A percentile compares a stretch with the other conserved stretches of the same genome.
Evolutionary conservation across 2,797 vertebrate genomes (phyloP).

Genomic region (Aratinga solstitialis): DNA sequence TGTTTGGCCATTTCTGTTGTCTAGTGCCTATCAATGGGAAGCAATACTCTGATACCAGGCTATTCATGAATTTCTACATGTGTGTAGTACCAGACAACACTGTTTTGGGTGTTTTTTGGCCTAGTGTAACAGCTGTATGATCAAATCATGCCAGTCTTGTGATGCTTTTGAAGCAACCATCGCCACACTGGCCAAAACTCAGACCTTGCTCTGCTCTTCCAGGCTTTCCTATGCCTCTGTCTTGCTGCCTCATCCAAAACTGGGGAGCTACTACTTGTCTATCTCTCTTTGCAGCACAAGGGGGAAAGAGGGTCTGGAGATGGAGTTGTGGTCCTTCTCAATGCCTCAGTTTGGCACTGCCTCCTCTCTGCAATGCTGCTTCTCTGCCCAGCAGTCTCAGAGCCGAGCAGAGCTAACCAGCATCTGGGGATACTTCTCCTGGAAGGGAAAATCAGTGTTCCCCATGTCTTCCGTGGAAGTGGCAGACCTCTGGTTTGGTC

Average conservation of each 20-base stretch:
- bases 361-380: not conserved
- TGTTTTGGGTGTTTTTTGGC: not conserved
- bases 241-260: not conserved
- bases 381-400: not conserved
- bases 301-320: not conserved
- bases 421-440: not conserved
- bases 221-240: not conserved
- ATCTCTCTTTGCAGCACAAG: not conserved
- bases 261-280: not conserved
- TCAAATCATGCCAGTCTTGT: not conserved
- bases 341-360: not conserved
- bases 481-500: not conserved
- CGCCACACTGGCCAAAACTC: not conserved
- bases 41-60: not conserved
- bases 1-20: not conserved
- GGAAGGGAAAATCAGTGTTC: not conserved
- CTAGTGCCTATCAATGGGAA: not conserved
- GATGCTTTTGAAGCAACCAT: not conserved
- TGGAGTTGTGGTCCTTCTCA: not conserved
- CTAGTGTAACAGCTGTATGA: not conserved
- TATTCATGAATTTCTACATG: not conserved
- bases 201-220: not conserved
- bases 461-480: not conserved
- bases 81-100: not conserved
- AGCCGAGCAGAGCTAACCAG: not conserved